Evolutionary conservation across 2,113 vertebrate species (phyloP), one percentile per base, ranked within the genome.

Genomic region (Sinocyclocheilus rhinocerous): DNA sequence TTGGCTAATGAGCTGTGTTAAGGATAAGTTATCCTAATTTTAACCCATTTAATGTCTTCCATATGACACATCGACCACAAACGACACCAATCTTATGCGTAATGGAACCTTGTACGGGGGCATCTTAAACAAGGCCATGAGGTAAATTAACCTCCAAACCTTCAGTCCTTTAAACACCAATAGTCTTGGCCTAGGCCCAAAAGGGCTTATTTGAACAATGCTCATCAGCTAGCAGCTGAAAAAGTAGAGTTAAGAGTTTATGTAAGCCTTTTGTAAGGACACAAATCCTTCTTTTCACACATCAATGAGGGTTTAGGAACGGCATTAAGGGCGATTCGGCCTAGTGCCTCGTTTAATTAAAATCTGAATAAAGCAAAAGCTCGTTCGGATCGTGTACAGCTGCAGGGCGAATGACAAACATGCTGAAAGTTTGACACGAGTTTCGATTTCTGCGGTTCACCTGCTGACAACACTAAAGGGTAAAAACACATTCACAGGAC

Each of bases 1-100:
- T 82, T 45, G 48, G 48, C 63, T 69, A 84, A 67, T 84, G 73
- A 86, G 76, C 73, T 84, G 50, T 79, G 61, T 78, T 59, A 87
- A 73, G 48, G 81, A 45, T 72, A 77, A 57, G 63, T 70, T 72
- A 79, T 78, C 33, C 45, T 36, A 65, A 76, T 77, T 61, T 81
- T 18, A 39, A 63, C 52, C 20, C 8, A 86, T 61, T 70, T 82
- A 82, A 86, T 86, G 39, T 42, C 29, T 79, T 45, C 73, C 59
- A 84, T 84, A 59, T 87, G 86, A 52, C 73, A 50, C 16, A 39
- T 78, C 20, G 18, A 67, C 72, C 84, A 85, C 84, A 78, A 85
- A 85, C 55, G 45, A 29, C 83, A 84, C 73, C 73, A 76, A 76
- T 76, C 72, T 33, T 59, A 59, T 63, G 39, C 42, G 24, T 84